Evolutionary conservation across 92 coral and sea anemone species (phyloP).

Genomic region (Palythoa grandis): DNA sequence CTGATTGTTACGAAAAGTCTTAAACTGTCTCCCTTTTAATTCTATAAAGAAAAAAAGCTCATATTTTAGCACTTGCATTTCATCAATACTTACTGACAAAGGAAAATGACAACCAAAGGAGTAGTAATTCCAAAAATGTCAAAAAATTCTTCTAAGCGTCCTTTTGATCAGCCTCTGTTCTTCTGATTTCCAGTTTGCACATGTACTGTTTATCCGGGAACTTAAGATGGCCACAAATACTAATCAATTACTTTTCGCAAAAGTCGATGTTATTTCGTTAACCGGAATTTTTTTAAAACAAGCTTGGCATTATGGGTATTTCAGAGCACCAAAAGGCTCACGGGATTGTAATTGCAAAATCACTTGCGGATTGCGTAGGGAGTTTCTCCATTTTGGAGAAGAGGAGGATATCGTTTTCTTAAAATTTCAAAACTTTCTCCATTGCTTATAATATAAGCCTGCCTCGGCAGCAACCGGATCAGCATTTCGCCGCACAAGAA

Average conservation of each 20-base stretch:
- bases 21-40: background rate
- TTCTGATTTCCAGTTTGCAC: constrained; percentile 13
- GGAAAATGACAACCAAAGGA: background rate
- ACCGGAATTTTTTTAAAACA: background rate
- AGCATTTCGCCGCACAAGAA: constrained; percentile 96
- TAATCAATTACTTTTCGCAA: constrained; percentile 10
- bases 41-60: background rate
- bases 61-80: background rate
- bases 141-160: constrained; percentile 18
- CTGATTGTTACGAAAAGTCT: background rate
- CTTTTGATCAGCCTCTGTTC: background rate
- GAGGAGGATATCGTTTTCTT: background rate
- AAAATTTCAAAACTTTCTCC: constrained; percentile 20
- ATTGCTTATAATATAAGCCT: constrained; percentile 54
- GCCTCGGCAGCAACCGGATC: constrained; percentile 89
- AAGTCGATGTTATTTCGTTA: background rate
- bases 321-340: background rate
- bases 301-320: constrained; percentile 25
- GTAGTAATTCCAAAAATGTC: background rate
- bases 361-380: background rate
- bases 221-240: background rate
- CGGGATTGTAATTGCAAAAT: constrained; percentile 8
- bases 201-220: constrained; percentile 28
- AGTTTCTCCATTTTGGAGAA: constrained; percentile 32
- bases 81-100: constrained; percentile 23